Conservation (phyloP, 2,797 vertebrate species). For the Chloroceryle amazona region DNA sequence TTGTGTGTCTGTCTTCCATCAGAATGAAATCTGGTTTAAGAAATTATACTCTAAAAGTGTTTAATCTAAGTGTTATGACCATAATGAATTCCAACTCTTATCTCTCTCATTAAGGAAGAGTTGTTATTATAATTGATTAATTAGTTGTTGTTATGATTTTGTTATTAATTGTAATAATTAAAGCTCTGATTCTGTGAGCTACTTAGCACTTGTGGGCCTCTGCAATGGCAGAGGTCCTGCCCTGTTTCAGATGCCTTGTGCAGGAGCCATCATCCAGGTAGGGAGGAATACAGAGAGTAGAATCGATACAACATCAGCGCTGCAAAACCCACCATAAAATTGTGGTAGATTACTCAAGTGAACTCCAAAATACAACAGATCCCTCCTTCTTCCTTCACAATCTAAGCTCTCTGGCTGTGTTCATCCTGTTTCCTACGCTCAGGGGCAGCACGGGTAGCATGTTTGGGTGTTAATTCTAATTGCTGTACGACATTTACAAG, state of each 20-base stretch:
- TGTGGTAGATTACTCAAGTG: background rate
- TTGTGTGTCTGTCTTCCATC: constrained; percentile 32
- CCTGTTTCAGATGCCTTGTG: background rate
- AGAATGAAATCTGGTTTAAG: constrained; percentile 48
- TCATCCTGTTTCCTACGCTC: background rate
- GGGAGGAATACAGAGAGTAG: background rate
- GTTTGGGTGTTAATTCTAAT: background rate
- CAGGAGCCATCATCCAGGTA: background rate
- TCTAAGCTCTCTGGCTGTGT: background rate
- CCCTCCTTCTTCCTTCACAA: background rate
- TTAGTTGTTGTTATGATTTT: constrained; percentile 30
- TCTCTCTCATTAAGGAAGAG: constrained; percentile 14
- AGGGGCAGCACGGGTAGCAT: background rate
- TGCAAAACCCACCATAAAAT: background rate
- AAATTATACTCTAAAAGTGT: background rate
- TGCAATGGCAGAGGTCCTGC: background rate
- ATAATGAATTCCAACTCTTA: constrained; percentile 47
- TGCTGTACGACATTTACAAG: background rate
- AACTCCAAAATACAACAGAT: background rate
- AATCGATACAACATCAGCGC: background rate
- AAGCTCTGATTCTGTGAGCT: background rate
- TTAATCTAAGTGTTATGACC: constrained; percentile 19
- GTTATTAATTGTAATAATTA: constrained; percentile 23
- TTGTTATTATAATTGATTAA: constrained; percentile 32
- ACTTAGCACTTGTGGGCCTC: background rate